These are phyloP conservation scores for Pachliopta kotzebuea DNA, from an alignment of 2,888 invertebrate species.

Conservation along the genomic window DNA sequence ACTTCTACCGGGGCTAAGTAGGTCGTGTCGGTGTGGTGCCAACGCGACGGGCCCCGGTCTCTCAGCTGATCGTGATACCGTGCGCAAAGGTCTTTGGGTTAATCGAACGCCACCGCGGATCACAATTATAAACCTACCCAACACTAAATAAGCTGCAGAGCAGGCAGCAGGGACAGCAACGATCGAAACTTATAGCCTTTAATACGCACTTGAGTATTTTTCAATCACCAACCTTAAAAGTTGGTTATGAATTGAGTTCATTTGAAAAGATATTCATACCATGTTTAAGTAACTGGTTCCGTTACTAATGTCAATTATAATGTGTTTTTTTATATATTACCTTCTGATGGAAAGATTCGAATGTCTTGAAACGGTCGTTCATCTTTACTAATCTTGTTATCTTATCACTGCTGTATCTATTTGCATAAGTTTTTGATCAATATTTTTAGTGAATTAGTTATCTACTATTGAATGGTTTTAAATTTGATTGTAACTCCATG, in stretches of 20 bases:
- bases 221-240: no score
- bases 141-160: not conserved
- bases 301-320: not conserved
- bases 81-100: conserved; percentile 72
- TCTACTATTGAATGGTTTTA: not conserved
- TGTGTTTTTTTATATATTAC: not conserved
- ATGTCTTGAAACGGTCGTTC: not conserved
- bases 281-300: not conserved
- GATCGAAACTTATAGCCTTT: not conserved
- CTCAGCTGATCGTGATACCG: conserved; percentile 66
- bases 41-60: conserved; percentile 40
- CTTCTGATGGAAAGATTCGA: not conserved
- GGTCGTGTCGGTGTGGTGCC: conserved; percentile 41
- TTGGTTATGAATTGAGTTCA: not conserved
- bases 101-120: conserved; percentile 46
- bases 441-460: not conserved
- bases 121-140: conserved; percentile 18
- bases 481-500: not conserved
- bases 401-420: not conserved
- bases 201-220: no score
- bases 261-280: not conserved
- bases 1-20: conserved; percentile 39
- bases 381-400: not conserved
- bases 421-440: not conserved
- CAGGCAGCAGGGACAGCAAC: not conserved